Evolutionary conservation across 2,797 vertebrate genomes (phyloP), one percentile per base, ranked within the genome.

Genomic region (Morelia viridis): DNA sequence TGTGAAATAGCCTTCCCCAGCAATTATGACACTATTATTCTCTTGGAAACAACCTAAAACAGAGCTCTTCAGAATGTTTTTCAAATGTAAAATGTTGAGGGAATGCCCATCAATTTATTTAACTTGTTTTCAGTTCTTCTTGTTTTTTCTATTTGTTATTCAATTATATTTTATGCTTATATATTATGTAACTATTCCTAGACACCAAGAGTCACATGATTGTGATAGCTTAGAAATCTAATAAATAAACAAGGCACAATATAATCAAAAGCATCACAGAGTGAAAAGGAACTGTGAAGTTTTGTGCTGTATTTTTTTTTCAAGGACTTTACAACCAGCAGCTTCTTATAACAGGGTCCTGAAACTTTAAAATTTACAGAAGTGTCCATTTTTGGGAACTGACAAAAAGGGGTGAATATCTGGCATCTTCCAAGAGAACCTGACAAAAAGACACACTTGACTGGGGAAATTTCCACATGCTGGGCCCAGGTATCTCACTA

Each of bases 301-400:
- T 93, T 93, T 92, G 5, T 94, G 61, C 76, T 91, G 11, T 1
- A 91, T 80, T 80, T 64, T 28, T 53, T 58, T 85, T 71, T 56
- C 60, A 91, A 56, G 56, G 85, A 88, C 80, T 96, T 94, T 93
- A 22, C 56, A 50, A 91, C 90, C 26, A 90, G 91, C 88, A 0
- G 0, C 9, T 65, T 80, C 85, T 94, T 17, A 4, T 0, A 91
- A 24, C 0, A n/a, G 95, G 76, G 94, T 50, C 60, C 31, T 90
- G n/a, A 56, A 0, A 71, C 94, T 90, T 35, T 85, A 35, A 95
- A 64, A 15, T 57, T 12, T 3, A 53, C 65, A 61, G 22, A 91
- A 26, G 12, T 28, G 24, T 93, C 83, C 88, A 50, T 8, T 91
- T 87, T 0, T 0, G 22, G 17, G 50, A 58, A 83, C n/a, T 46